Evolutionary conservation across 2,113 vertebrate species (phyloP), one percentile per base, ranked within the genome.

Genomic region (Hyla sarda): DNA sequence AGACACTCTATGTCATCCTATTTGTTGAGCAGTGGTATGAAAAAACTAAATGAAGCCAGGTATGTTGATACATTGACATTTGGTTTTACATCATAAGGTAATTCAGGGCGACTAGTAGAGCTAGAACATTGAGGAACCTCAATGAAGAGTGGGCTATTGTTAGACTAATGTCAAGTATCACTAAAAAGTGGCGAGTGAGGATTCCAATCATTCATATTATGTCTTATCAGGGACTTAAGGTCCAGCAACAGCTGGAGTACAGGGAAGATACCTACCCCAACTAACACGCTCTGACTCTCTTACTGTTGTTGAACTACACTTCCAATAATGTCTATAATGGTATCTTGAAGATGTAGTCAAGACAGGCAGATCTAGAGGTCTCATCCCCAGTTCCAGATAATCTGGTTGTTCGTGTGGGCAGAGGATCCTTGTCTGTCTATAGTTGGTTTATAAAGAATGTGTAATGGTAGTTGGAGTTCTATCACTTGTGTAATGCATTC

Each of bases 231-330:
- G n/a, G 72, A 48, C 25, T 76, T 30, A 5, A 21, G 23, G n/a
- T 75, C 41, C 45, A 74, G 37, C 72, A 50, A 76, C 47, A 48
- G 73, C 73, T 50, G 45, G 73, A 50, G 47, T 52, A 77, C 16
- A 34, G 48, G 47, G 48, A 77, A 25, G 25, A 77, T 32, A 77
- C 30, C 7, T 77, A 32, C 74, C 13, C 48, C 48, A 14, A 30
- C 28, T 30, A 77, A 14, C n/a, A 28, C 28, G 47, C 14, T 28
- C 16, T 48, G 73, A 50, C 47, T 48, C 32, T 72, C n/a, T 75
- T 75, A 47, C 72, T 50, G 45, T 48, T 75, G 19, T 25, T 74
- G 41, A 74, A 74, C 72, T 74, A 48, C 17, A 58, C 32, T 60
- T 47, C 37, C 37, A n/a, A 28, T 65, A 25, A 45, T 16, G 32